phyloP scores from a whole-genome alignment of 2,888 invertebrate species.

The Nezara viridula region DNA sequence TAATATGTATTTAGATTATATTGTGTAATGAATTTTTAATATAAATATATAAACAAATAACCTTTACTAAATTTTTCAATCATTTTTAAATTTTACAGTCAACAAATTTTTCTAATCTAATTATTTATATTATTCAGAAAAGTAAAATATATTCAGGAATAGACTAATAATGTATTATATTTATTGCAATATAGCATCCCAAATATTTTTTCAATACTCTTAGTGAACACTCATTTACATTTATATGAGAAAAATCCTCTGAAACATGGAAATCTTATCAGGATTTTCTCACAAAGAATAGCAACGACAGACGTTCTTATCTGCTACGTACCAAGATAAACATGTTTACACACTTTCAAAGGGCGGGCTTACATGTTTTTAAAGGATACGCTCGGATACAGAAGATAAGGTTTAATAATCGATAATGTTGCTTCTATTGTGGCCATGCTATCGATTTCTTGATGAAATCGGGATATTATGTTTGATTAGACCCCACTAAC shows the following conservation, averaged over 20 bases:
- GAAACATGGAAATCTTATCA: background rate
- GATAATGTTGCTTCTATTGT: background rate
- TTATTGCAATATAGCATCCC: too few relatives aligned
- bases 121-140: too few relatives aligned
- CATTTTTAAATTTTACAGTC: too few relatives aligned
- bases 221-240: background rate
- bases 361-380: background rate
- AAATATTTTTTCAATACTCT: too few relatives aligned
- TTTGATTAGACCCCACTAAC: background rate
- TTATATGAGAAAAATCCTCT: background rate
- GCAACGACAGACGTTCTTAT: background rate
- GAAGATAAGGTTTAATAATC: constrained; percentile 11
- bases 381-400: background rate
- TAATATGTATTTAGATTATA: too few relatives aligned
- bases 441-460: background rate
- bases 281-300: constrained; percentile 2
- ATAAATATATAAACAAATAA: too few relatives aligned
- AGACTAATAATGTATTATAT: too few relatives aligned
- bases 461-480: background rate
- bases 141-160: too few relatives aligned
- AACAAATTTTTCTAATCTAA: too few relatives aligned
- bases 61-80: too few relatives aligned
- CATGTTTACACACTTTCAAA: background rate
- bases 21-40: too few relatives aligned
- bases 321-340: background rate